Evolutionary conservation across 2,113 vertebrate species (phyloP).

Genomic region (Columba livia): DNA sequence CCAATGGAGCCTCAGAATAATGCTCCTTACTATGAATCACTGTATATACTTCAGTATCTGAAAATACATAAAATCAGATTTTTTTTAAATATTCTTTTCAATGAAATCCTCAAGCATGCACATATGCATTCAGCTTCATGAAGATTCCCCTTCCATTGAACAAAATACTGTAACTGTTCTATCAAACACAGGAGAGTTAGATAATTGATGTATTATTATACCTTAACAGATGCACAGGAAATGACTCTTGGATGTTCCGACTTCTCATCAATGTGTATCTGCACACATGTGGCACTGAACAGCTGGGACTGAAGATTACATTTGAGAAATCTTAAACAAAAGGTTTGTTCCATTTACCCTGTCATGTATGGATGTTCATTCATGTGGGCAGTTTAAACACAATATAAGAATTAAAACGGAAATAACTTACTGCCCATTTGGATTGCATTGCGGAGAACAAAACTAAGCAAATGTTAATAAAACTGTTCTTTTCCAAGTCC

Average conservation of each 20-base stretch:
- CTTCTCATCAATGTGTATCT: neutral
- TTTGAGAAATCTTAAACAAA: neutral
- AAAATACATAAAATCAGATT: neutral
- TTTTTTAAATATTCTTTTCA: neutral
- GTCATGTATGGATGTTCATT: neutral
- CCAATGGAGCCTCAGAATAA: neutral
- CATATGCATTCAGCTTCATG: neutral
- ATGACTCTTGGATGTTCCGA: neutral
- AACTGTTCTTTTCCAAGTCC: neutral
- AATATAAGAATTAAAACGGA: neutral
- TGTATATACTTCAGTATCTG: neutral
- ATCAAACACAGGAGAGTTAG: neutral
- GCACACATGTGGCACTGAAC: accelerated
- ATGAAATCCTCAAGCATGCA: neutral
- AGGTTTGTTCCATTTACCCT: neutral
- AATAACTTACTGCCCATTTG: neutral
- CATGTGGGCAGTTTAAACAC: neutral
- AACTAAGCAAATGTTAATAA: neutral
- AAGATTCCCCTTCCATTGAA: neutral
- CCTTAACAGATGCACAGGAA: neutral
- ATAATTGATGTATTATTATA: neutral
- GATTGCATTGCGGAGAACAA: neutral
- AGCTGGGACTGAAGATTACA: neutral
- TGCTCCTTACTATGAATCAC: neutral
- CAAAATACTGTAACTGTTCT: neutral